Percentiles rank a stretch among this genome's conserved stretches.
phyloP scores from a whole-genome alignment of 2,888 invertebrate genomes.

The Tigriopus californicus region DNA sequence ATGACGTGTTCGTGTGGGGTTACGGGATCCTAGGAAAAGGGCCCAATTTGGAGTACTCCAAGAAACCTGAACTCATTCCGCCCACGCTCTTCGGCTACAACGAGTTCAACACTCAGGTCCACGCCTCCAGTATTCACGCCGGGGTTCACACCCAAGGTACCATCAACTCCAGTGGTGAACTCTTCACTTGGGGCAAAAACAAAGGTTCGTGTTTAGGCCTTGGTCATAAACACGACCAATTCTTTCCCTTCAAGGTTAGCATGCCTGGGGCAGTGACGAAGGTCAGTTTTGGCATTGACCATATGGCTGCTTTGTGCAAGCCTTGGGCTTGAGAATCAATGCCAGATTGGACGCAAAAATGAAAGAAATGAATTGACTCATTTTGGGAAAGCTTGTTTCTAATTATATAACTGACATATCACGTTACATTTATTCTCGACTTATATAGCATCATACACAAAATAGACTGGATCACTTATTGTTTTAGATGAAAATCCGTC shows the following conservation, averaged over 20 bases:
- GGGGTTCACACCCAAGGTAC: conserved; percentile 31
- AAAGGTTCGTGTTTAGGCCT: conserved; percentile 63
- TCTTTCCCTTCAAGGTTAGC: conserved; percentile 64
- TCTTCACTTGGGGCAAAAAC: conserved; percentile 85
- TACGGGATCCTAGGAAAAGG: conserved; percentile 78
- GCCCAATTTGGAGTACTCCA: conserved; percentile 46
- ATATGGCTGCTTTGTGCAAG: conserved; percentile 49
- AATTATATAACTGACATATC: no score
- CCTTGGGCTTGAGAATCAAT: neutral
- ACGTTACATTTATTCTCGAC: no score
- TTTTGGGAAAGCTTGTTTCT: no score
- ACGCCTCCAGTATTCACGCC: neutral
- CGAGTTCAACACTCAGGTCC: conserved; percentile 51
- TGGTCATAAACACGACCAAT: conserved; percentile 58
- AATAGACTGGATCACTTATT: no score
- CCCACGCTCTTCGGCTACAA: conserved; percentile 64
- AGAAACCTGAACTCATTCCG: conserved; percentile 52
- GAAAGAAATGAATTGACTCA: no score
- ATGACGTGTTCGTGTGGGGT: conserved; percentile 73
- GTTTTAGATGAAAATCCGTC: no score
- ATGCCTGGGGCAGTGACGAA: conserved; percentile 55
- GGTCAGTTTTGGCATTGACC: conserved; percentile 67
- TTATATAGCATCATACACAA: no score
- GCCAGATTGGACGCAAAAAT: no score
- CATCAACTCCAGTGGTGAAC: conserved; percentile 56